Conservation (phyloP, 2,888 invertebrate genomes). For the Drosophila fulvimacula region DNA sequence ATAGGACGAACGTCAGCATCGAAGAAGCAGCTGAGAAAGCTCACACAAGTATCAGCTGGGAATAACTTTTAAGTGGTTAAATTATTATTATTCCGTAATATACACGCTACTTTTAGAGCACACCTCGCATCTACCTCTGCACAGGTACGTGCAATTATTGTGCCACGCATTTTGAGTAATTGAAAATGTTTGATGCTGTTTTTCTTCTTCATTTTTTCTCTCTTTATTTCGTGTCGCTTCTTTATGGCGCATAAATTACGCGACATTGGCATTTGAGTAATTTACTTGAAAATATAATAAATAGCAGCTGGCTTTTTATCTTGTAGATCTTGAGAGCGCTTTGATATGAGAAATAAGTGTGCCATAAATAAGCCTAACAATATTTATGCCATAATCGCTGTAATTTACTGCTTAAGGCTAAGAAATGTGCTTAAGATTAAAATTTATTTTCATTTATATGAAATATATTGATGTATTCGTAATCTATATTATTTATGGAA, state of each 20-base stretch:
- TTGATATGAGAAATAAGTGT: conserved; percentile 10
- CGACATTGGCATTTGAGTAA: conserved; percentile 47
- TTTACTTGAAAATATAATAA: conserved; percentile 43
- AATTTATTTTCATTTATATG: conserved; percentile 1
- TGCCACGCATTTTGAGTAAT: conserved; percentile 46
- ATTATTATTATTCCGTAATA: no score
- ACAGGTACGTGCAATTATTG: conserved; percentile 15
- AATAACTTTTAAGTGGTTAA: no score
- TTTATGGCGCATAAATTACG: conserved; percentile 40
- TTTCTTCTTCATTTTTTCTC: conserved; percentile 6
- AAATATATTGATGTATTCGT: not conserved
- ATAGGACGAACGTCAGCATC: not conserved
- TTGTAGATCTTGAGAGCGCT: conserved; percentile 20
- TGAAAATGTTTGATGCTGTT: conserved; percentile 37
- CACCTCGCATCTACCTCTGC: conserved; percentile 1
- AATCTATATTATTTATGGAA: no score
- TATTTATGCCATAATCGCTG: conserved; percentile 2
- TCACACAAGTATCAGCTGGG: not conserved
- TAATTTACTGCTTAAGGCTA: not conserved
- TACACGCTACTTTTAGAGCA: not conserved
- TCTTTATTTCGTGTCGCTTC: not conserved
- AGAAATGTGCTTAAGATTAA: not conserved
- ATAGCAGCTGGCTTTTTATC: conserved; percentile 35
- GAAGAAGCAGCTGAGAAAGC: not conserved
- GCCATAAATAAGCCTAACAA: conserved; percentile 8